Conservation (phyloP, 23 tunicate genomes). For the Ascidia mentula region DNA sequence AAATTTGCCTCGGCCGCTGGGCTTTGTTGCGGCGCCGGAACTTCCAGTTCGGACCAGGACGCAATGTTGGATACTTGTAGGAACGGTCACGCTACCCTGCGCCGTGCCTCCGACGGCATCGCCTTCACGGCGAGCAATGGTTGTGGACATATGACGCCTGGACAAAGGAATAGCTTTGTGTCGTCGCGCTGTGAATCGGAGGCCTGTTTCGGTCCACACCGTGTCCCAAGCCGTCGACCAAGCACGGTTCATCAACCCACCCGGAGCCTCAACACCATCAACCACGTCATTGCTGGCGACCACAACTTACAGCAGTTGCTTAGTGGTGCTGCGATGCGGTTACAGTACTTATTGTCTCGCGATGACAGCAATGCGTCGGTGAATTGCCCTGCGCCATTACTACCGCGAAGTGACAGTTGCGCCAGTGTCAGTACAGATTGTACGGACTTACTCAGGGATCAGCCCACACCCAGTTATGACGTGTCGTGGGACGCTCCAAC, state of each 20-base stretch:
- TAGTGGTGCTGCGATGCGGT: background rate
- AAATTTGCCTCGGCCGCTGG: constrained; percentile 48
- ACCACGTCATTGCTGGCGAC: constrained; percentile 3
- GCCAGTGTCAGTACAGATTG: background rate
- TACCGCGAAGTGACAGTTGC: background rate
- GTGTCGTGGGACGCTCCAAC: constrained; percentile 17
- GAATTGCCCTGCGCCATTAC: background rate
- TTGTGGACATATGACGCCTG: background rate
- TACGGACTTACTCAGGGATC: background rate
- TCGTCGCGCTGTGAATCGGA: constrained; percentile 1
- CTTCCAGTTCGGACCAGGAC: background rate
- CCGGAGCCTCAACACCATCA: background rate
- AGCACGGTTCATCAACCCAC: background rate
- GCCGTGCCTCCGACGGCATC: background rate
- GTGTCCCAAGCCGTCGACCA: constrained; percentile 4
- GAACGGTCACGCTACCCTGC: background rate
- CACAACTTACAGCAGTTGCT: background rate
- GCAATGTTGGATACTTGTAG: background rate
- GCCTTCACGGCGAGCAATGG: background rate
- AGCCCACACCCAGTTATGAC: background rate
- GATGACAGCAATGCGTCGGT: background rate
- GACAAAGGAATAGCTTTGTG: constrained; percentile 4
- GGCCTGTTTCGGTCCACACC: background rate
- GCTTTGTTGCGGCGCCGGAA: constrained; percentile 19
- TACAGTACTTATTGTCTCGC: background rate